These are phyloP conservation scores for Eutrigla gurnardus DNA, from an alignment of 2,797 vertebrate species.

Conservation along the genomic window DNA sequence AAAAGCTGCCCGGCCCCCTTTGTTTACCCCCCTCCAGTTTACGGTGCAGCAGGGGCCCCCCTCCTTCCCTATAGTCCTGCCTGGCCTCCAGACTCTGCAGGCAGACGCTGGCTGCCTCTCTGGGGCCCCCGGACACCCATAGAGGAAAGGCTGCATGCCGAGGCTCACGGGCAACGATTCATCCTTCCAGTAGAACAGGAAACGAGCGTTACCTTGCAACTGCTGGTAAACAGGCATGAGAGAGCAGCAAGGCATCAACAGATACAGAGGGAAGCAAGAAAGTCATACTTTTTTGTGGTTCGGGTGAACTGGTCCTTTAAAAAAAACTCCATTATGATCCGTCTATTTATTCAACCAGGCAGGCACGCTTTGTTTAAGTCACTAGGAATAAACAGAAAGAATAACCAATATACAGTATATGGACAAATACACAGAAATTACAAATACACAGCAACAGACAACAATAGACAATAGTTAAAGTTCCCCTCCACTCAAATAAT, in stretches of 20 bases:
- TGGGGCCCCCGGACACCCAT: constrained; percentile 18
- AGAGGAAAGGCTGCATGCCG: background rate
- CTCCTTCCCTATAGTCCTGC: constrained; percentile 37
- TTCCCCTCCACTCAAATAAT: too few relatives aligned
- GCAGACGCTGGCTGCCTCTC: constrained; percentile 47
- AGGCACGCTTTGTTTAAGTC: too few relatives aligned
- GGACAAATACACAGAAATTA: too few relatives aligned
- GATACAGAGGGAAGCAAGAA: background rate
- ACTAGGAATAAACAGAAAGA: background rate
- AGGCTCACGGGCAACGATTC: background rate
- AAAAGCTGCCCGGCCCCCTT: constrained; percentile 77
- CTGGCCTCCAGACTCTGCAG: constrained; percentile 55
- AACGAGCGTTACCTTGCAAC: constrained; percentile 6
- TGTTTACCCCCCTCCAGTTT: constrained; percentile 80
- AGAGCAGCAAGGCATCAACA: background rate
- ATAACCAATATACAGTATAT: background rate
- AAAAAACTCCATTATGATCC: background rate
- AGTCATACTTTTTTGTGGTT: background rate
- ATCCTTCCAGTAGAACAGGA: constrained; percentile 40
- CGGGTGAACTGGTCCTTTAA: constrained; percentile 8
- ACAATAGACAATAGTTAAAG: too few relatives aligned
- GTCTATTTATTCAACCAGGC: background rate
- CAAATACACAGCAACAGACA: too few relatives aligned
- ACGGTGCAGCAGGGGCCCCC: constrained; percentile 54
- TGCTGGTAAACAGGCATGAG: background rate